Conservation (phyloP, 2,888 invertebrate species). For the Anaspis maculata region DNA sequence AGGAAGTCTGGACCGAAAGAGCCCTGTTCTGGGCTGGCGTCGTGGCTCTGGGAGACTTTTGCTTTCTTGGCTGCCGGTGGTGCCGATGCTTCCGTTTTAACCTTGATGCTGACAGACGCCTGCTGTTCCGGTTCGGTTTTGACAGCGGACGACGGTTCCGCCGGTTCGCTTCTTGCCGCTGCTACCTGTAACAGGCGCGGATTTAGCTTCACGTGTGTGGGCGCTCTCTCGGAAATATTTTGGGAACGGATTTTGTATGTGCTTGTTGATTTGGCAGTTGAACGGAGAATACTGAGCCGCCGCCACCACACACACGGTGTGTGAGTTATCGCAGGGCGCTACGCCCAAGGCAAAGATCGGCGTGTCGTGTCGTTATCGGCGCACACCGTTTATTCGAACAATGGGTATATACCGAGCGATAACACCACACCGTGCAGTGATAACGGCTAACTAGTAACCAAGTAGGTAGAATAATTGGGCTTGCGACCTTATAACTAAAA, state of each 20-base stretch:
- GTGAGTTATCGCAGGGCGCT: conserved; percentile 14
- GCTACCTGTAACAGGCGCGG: conserved; percentile 11
- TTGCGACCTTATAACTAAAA: too few species aligned
- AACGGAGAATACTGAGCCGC: too few species aligned
- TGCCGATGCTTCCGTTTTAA: background rate
- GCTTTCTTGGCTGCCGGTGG: conserved; percentile 20
- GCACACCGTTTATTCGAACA: background rate
- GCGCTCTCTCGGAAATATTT: conserved; percentile 8
- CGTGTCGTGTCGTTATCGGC: conserved; percentile 21
- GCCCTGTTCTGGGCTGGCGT: conserved; percentile 21
- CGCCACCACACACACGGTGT: too few species aligned
- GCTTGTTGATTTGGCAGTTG: too few species aligned
- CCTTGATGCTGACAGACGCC: conserved; percentile 4
- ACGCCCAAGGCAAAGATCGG: conserved; percentile 30
- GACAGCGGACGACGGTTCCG: conserved; percentile 16
- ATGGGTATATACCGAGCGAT: background rate
- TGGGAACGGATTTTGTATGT: conserved; percentile 7
- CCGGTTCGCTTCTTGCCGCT: conserved; percentile 2
- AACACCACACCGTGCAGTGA: conserved; percentile 1
- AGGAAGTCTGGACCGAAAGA: conserved; percentile 45
- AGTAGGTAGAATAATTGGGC: too few species aligned
- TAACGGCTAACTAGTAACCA: background rate
- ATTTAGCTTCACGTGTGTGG: conserved; percentile 13
- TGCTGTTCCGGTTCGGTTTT: conserved; percentile 20
- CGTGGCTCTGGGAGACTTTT: conserved; percentile 12